Evolutionary conservation across 1,140 invertebrate species (phyloP), one percentile per base, ranked within the genome.

Genomic region (Trichoplusia ni): DNA sequence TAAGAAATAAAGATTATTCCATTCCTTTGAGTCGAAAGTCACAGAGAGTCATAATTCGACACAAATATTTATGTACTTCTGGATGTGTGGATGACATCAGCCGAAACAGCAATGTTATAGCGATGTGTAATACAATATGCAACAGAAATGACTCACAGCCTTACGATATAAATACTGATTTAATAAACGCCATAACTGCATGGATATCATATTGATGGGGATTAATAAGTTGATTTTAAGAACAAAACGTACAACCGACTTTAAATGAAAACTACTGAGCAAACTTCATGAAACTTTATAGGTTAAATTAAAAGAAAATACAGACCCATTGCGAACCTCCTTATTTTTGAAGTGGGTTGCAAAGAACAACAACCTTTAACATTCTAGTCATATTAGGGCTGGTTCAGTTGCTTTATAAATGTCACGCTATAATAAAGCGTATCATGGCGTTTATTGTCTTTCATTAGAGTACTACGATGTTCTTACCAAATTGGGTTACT

Each of bases 41-140:
- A 49, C 46, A 47, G 40, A 53, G 60, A 62, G 42, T 51, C 60
- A 19, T 31, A 33, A 29, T 37, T 51, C 23, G 33, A 56, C 9
- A 64, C 19, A 38, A 54, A 31, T n/a, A n/a, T n/a, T n/a, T n/a
- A n/a, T 6, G 16, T 9, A n/a, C 9, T 27, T 23, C 18, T 49
- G 25, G 51, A 27, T 25, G 33, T 37, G 11, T 31, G n/a, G 53
- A 72, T 75, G 73, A 73, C 64, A 68, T 71, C 73, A 78, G 46
- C 64, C 14, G 33, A 44, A 58, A 47, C 11, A 60, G 31, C 53
- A 61, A 49, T 53, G 53, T 67, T 68, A 71, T 19, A 42, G 38
- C 54, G 54, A 58, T 79, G 73, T 73, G 81, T 81, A 77, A 83
- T 75, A 70, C 71, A 75, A 71, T 77, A 73, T 65, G 67, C 56